Evolutionary conservation across 2,797 vertebrate genomes (phyloP).

Genomic region (Intellagama lesueurii): DNA sequence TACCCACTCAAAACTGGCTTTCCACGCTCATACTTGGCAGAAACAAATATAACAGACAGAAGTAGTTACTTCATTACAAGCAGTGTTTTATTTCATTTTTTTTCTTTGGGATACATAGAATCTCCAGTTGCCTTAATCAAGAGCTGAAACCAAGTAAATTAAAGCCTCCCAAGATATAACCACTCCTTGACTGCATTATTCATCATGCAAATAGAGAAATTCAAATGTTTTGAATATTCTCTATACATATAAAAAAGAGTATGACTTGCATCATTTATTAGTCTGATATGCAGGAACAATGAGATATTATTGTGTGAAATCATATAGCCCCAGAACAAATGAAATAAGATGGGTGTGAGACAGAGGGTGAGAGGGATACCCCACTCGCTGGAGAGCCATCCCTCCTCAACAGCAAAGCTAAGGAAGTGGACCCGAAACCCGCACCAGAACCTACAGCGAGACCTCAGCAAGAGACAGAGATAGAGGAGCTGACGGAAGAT

Average conservation of each 20-base stretch:
- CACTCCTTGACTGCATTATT: neutral
- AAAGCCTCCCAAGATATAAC: neutral
- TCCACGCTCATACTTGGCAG: slow-evolving; percentile 30
- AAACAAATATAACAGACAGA: slow-evolving; percentile 22
- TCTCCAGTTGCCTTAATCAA: neutral
- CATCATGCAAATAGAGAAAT: neutral
- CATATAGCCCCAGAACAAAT: neutral
- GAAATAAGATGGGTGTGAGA: too few relatives aligned
- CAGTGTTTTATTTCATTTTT: neutral
- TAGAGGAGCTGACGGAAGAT: too few relatives aligned
- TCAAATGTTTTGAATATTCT: neutral
- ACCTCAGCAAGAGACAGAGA: too few relatives aligned
- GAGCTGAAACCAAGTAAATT: neutral
- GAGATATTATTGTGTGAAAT: neutral
- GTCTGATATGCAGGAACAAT: neutral
- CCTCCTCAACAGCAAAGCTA: too few relatives aligned
- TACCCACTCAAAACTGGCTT: slow-evolving; percentile 7
- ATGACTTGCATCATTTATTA: neutral
- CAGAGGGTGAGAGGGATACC: too few relatives aligned
- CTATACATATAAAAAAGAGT: neutral
- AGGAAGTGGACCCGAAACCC: too few relatives aligned
- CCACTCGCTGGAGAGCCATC: too few relatives aligned
- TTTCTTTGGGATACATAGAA: neutral
- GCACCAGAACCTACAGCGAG: too few relatives aligned
- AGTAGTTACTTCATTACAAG: slow-evolving; percentile 14